Evolutionary conservation across 2,797 vertebrate genomes (phyloP), one percentile per base, ranked within the genome.

Genomic region (Erpetoichthys calabaricus): DNA sequence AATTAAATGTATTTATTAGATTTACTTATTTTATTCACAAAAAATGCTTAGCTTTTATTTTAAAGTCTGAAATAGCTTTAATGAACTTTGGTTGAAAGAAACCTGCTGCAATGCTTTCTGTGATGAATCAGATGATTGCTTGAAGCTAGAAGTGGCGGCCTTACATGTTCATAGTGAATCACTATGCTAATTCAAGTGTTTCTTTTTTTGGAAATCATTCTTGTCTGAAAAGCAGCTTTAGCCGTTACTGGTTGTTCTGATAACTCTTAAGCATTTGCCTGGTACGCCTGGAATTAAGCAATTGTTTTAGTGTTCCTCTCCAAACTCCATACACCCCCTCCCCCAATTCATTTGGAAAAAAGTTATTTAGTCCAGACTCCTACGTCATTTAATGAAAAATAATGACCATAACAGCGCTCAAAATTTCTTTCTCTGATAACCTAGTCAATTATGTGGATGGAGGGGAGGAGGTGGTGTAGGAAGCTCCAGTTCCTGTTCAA

Each of bases 401-500:
- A 49, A 49, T 5, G 47, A 49, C 47, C 47, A 49, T 49, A 49
- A 49, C 7, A n/a, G 47, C 7, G 7, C 47, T 3, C n/a, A 7
- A 49, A 49, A 49, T 25, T 25, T 25, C 25, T 25, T 25, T 25
- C 45, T 46, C 47, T 42, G 45, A 46, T 43, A 53, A 62, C 8
- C 53, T 41, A 42, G 8, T 45, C 10, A 5, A 52, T n/a, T 9
- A 46, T 46, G 41, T 41, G 4, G 7, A 25, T 41, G 51, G 44
- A 41, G 45, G 46, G 6, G 42, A 44, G 51, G 56, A 43, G 2
- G 45, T 10, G 10, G 51, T 8, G 25, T 8, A 45, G 58, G 10
- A 43, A 60, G 4, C 56, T 62, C 60, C 53, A 62, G 56, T 53
- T 50, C 42, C 42, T 50, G 50, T 47, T 65, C 45, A 63, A 63